phyloP scores from a whole-genome alignment of 2,888 invertebrate genomes.

The Dasysyrphus tricinctus region DNA sequence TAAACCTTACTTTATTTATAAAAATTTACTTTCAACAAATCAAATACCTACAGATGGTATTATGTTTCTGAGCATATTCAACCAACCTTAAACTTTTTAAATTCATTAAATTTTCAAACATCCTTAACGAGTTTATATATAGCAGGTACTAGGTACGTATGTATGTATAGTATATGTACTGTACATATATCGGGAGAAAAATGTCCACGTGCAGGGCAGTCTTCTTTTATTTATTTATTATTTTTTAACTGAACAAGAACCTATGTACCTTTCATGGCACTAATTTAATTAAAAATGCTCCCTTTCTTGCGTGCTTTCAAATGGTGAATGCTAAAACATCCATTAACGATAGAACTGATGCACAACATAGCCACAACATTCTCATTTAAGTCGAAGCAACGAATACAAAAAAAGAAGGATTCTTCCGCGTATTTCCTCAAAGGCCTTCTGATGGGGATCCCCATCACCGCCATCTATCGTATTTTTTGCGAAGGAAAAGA shows the following conservation, averaged over 20 bases:
- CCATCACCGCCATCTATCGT: neutral
- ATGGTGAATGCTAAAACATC: constrained; percentile 53
- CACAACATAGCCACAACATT: constrained; percentile 51
- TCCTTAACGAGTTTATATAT: neutral
- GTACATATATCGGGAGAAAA: too few relatives aligned
- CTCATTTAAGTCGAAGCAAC: constrained; percentile 32
- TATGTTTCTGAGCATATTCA: neutral
- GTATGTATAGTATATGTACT: neutral
- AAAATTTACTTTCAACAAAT: too few relatives aligned
- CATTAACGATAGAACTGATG: constrained; percentile 31
- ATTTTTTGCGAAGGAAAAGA: constrained; percentile 9
- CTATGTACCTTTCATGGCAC: neutral
- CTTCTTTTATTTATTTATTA: neutral
- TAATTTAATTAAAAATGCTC: constrained; percentile 63
- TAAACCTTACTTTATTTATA: too few relatives aligned
- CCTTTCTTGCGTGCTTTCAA: constrained; percentile 29
- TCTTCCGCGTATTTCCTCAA: constrained; percentile 13
- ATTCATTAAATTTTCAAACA: neutral
- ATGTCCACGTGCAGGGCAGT: neutral
- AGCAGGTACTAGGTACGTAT: neutral
- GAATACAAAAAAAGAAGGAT: constrained; percentile 24
- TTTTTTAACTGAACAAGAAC: neutral
- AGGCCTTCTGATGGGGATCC: neutral
- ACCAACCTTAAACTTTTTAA: neutral
- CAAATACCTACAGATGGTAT: too few relatives aligned